Percentiles rank a stretch among this genome's conserved stretches.
These are phyloP conservation scores for Argyresthia albistria DNA, from an alignment of 2,888 invertebrate species.

Conservation along the genomic window DNA sequence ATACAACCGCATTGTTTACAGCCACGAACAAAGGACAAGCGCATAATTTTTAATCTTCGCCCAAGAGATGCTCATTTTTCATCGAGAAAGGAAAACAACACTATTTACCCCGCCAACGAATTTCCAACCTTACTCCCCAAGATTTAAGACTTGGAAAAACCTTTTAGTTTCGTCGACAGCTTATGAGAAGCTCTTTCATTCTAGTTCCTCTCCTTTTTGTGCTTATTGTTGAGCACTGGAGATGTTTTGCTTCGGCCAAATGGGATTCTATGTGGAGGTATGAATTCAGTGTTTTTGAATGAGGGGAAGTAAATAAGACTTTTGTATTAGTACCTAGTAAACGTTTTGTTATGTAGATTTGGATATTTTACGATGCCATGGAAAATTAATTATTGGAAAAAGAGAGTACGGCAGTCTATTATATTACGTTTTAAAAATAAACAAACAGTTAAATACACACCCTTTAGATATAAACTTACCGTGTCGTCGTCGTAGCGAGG, in stretches of 20 bases:
- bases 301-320: too few species aligned
- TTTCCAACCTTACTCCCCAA: constrained; percentile 20
- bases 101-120: constrained; percentile 11
- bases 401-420: too few species aligned
- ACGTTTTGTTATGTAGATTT: too few species aligned
- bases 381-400: too few species aligned
- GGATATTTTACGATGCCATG: too few species aligned
- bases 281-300: too few species aligned
- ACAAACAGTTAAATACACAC: too few species aligned
- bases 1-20: constrained; percentile 7
- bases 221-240: background rate
- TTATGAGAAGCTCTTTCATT: constrained; percentile 39
- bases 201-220: background rate
- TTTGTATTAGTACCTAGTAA: too few species aligned
- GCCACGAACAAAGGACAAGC: constrained; percentile 28
- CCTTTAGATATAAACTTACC: too few species aligned
- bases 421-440: too few species aligned
- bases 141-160: constrained; percentile 13
- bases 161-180: constrained; percentile 30
- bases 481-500: too few species aligned
- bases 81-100: constrained; percentile 29
- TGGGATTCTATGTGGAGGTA: too few species aligned
- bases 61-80: constrained; percentile 64
- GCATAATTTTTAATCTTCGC: constrained; percentile 64
- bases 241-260: background rate